Base-by-base conservation (phyloP, 1,140 invertebrate species). In the Planococcus citri region DNA sequence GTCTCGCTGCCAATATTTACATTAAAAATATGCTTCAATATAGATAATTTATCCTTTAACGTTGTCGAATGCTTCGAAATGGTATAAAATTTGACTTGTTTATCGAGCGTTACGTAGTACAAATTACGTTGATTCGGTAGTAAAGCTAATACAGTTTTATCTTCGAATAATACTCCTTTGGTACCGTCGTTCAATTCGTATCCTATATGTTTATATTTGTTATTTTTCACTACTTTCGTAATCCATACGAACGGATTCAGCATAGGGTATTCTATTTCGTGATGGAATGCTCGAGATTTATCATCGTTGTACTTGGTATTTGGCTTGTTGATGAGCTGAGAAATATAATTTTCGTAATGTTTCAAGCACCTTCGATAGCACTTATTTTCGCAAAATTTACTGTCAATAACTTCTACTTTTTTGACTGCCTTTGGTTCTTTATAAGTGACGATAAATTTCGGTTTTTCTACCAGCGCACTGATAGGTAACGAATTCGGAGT, bases 161-260 rank as follows among this genome's bases (percentile, higher is more conserved):
- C 60, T 64, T 64, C 60, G 60, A 24, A 64, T 27, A 64, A 27
- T 64, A 64, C 25, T 22, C 60, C 60, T 64, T 64, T 64, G 60
- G 60, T 64, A 3, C 60, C 60, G 17, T 64, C 60, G 17, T 64
- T 64, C 17, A 64, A 27, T 20, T 25, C 60, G 17, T 64, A 64
- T 9, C 60, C 60, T 12, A 64, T 21, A 21, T 64, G 21, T 27
- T 64, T 64, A 17, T 25, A 10, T 27, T 64, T 64, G 22, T 22
- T 64, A 24, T 64, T 20, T 21, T 64, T 64, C 3, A 25, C 9
- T 6, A 64, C 17, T 27, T 27, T 24, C 9, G 6, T 27, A 24
- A 64, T 25, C 60, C 60, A 64, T 24, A 64, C 22, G 20, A 64
- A 64, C 4, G 60, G 60, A 64, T 64, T 21, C 22, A 64, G 17